Evolutionary conservation across 2,888 invertebrate genomes (phyloP).

Genomic region (Eurytoma adleriae): DNA sequence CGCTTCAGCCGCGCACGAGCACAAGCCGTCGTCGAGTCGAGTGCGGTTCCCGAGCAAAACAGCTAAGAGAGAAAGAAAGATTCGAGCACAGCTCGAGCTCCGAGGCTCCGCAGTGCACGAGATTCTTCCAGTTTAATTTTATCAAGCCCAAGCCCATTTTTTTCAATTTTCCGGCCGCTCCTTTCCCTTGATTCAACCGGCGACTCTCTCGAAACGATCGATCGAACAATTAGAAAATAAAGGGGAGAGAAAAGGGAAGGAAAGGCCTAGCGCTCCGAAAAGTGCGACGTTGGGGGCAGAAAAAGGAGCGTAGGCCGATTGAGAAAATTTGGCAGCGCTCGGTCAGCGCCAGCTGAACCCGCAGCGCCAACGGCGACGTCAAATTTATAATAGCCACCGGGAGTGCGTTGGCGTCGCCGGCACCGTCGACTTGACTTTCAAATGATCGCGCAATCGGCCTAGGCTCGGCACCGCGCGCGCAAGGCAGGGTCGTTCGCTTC

Average conservation of each 20-base stretch:
- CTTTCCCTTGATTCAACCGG: too few species aligned
- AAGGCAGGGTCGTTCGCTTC: slow-evolving; percentile 38
- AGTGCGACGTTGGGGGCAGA: neutral
- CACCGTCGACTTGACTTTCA: slow-evolving; percentile 35
- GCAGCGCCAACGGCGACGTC: slow-evolving; percentile 3
- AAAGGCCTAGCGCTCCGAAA: neutral
- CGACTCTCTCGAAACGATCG: too few species aligned
- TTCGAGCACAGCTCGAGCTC: too few species aligned
- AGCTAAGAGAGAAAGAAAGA: slow-evolving; percentile 15
- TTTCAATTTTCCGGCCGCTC: neutral
- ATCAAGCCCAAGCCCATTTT: neutral
- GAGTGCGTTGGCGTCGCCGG: neutral
- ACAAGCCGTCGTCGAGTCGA: slow-evolving; percentile 7
- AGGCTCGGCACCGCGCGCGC: neutral
- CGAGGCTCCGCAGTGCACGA: neutral
- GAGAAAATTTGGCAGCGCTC: slow-evolving; percentile 27
- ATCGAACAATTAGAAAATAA: neutral
- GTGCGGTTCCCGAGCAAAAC: neutral
- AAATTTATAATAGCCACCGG: neutral
- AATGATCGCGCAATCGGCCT: slow-evolving; percentile 30
- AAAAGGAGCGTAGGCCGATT: slow-evolving; percentile 11
- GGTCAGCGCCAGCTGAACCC: slow-evolving; percentile 8
- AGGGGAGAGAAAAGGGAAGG: neutral
- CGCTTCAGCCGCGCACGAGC: slow-evolving; percentile 22
- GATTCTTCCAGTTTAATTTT: too few species aligned